Evolutionary conservation across 2,797 vertebrate species (phyloP).

Genomic region (Chrysolophus pictus): DNA sequence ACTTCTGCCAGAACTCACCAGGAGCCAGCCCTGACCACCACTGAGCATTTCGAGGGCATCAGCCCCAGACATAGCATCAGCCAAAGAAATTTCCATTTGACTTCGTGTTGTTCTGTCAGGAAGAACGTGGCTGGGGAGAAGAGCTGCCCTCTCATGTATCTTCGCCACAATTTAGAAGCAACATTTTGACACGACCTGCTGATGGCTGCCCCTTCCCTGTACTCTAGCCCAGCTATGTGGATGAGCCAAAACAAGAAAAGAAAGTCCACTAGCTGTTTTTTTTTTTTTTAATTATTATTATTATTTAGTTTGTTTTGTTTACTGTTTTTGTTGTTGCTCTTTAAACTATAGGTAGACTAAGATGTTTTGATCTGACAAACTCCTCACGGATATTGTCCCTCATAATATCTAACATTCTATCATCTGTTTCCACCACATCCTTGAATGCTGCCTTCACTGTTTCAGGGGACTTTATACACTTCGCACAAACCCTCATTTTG

Average conservation of each 20-base stretch:
- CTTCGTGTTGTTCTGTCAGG: not conserved
- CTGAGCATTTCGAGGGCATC: not conserved
- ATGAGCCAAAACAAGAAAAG: not conserved
- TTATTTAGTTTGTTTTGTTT: not conserved
- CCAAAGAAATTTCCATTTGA: not conserved
- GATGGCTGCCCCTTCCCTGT: not conserved
- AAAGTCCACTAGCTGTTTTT: not conserved
- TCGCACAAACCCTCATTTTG: not conserved
- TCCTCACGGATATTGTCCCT: not conserved
- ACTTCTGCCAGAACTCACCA: not conserved
- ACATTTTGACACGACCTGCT: not conserved
- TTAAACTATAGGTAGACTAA: not conserved
- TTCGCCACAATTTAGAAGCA: not conserved
- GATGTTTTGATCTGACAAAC: not conserved
- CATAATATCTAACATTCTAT: not conserved
- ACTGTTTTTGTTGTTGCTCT: no score
- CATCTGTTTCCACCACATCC: not conserved
- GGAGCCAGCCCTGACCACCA: not conserved
- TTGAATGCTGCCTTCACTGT: not conserved
- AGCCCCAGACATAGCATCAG: not conserved
- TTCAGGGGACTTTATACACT: not conserved
- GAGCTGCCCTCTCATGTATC: not conserved
- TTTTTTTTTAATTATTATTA: no score
- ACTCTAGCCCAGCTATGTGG: fast-evolving
- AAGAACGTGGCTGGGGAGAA: not conserved